phyloP scores from a whole-genome alignment of 1,140 invertebrate genomes.

The Phymorhynchus buccinoides region DNA sequence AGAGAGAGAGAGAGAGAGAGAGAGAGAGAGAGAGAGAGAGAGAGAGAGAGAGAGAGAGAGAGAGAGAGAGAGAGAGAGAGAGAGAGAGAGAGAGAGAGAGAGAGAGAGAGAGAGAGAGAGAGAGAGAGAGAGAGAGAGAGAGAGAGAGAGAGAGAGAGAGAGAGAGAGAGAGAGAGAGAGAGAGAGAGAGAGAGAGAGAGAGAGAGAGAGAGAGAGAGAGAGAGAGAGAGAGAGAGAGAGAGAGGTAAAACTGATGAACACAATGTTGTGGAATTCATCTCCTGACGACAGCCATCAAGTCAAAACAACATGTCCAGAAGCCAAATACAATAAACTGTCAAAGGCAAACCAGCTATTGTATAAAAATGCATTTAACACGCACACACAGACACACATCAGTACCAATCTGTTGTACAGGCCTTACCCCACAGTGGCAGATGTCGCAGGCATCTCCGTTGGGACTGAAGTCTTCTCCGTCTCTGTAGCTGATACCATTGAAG shows the following conservation, averaged over 20 bases:
- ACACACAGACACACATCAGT: slow-evolving; percentile 9
- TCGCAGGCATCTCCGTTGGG: slow-evolving; percentile 65
- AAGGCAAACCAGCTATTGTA: neutral
- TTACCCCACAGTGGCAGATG: slow-evolving; percentile 58
- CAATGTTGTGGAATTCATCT: too few relatives aligned
- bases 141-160: neutral
- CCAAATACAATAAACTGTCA: too few relatives aligned
- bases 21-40: too few relatives aligned
- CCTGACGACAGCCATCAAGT: too few relatives aligned
- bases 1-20: too few relatives aligned
- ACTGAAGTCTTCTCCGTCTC: slow-evolving; percentile 60
- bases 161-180: neutral
- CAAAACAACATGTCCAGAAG: too few relatives aligned
- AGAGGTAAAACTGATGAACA: too few relatives aligned
- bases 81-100: neutral
- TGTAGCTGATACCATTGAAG: slow-evolving; percentile 53
- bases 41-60: too few relatives aligned
- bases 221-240: too few relatives aligned
- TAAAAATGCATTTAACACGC: neutral
- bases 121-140: neutral
- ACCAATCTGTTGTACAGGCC: neutral
- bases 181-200: neutral
- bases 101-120: neutral
- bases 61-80: too few relatives aligned
- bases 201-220: too few relatives aligned